Evolutionary conservation across 1,140 invertebrate species (phyloP), one percentile per base, ranked within the genome.

Genomic region (Pissodes strobi): DNA sequence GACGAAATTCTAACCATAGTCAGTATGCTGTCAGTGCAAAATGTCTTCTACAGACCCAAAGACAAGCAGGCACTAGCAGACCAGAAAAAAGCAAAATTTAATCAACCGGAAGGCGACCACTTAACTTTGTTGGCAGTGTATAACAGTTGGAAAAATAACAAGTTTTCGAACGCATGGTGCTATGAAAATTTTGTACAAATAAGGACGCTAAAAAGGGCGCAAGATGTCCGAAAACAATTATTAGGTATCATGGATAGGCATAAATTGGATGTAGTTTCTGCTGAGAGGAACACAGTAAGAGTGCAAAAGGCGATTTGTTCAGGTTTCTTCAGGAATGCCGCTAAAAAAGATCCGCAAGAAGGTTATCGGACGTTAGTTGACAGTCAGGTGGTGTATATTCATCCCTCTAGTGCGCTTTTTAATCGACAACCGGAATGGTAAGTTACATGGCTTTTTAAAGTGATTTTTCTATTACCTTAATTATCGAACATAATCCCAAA

Each of bases 131-230:
- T 99, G n/a, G 94, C 97, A 0, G 97, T 99, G 2, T 99, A 98
- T 77, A 99, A 99, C 76, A 97, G 96, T 18, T 99, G 98, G 98
- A 95, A 95, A 75, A 98, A 98, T 74, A 98, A 99, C 78, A 98
- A 99, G 77, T 99, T 98, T 79, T 97, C 94, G 0, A 97, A 95
- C 78, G 94, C 95, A 0, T 99, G 97, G 98, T 99, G 97, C 79
- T 98, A 97, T 76, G 97, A 99, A 78, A 99, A 99, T 81, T 99
- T 99, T 81, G 94, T 99, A 5, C 98, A 99, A 82, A 95, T 97
- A 23, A 81, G 97, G 17, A 99, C 96, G 0, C 79, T 99, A 25
- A 99, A 99, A 80, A 82, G 97, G 53, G 95, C 97, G 0, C 97
- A 99, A 80, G 98, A 99, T 82, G 96, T 99, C 0, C 83, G 97